Base-by-base conservation (phyloP, 2,797 vertebrate genomes). In the Apogon hyalosoma region DNA sequence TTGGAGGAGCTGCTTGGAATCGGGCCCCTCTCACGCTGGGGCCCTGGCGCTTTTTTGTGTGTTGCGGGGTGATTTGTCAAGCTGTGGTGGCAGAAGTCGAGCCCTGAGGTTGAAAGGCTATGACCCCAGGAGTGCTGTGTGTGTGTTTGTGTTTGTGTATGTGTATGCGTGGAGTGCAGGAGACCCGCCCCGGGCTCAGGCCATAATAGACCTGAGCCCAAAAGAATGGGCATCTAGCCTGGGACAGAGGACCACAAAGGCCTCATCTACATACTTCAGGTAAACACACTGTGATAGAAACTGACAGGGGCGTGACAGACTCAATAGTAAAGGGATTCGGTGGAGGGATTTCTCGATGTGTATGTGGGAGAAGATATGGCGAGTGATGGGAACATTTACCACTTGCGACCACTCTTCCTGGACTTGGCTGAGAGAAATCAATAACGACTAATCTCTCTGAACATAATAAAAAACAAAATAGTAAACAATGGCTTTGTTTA, bases 191-290 rank as follows among this genome's bases (percentile, higher is more conserved):
- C 90, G 89, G 87, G 83, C 87, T 95, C 94, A 95, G 93, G 93
- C 92, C 93, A 93, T 95, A 94, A 95, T 96, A 93, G 95, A 94
- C 91, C 92, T 91, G 93, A 87, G 84, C 77, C 84, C 81, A 83
- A 92, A 95, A 97, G 95, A 98, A 98, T 97, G 92, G 94, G 90
- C 70, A 87, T 87, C 86, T 73, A 88, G 88, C 79, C 85, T 67
- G 72, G 78, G 62, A 79, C 92, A 89, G 94, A 88, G 93, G 92
- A 94, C 84, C 95, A 96, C 95, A 97, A 96, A 92, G 93, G 88
- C 84, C 91, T 95, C 90, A 97, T 99, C 93, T 98, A 93, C 95
- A 98, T 97, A 96, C 93, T 97, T 97, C 97, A 99, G 97, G 97
- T 98, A 96, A 90, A 94, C 93, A 94, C 95, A 95, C 94, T 95